These are phyloP conservation scores for Desmophyllum pertusum DNA, from an alignment of 92 coral and sea anemone genomes.

Conservation along the genomic window DNA sequence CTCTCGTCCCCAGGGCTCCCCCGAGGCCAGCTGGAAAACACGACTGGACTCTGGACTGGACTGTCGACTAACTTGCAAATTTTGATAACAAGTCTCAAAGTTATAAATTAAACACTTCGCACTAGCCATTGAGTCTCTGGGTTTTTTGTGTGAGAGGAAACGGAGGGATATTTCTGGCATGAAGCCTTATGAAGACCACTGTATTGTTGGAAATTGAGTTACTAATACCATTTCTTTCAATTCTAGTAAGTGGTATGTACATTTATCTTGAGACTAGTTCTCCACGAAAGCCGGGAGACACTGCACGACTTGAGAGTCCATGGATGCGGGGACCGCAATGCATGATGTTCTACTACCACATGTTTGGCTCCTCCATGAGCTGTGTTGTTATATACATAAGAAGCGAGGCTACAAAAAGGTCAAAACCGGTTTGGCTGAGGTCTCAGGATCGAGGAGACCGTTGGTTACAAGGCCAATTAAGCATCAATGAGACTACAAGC, in stretches of 20 bases:
- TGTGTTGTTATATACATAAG: slow-evolving; percentile 32
- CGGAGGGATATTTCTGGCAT: background rate
- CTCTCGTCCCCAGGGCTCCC: no score
- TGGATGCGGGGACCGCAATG: slow-evolving; percentile 57
- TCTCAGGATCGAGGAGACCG: slow-evolving; percentile 40
- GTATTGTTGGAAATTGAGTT: background rate
- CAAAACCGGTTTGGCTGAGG: slow-evolving; percentile 49
- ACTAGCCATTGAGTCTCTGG: no score
- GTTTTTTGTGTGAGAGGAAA: no score
- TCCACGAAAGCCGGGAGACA: slow-evolving; percentile 36
- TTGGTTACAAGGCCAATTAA: slow-evolving; percentile 45
- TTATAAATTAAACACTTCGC: no score
- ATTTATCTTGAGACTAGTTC: slow-evolving; percentile 45
- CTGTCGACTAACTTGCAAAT: no score
- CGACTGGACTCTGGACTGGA: no score
- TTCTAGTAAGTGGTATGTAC: slow-evolving; percentile 41
- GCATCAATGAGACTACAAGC: slow-evolving; percentile 35
- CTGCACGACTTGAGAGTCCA: slow-evolving; percentile 52
- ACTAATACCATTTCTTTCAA: background rate
- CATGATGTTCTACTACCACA: slow-evolving; percentile 63
- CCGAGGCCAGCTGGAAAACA: no score
- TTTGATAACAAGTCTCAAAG: no score
- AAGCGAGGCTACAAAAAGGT: background rate
- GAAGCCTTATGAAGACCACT: background rate
- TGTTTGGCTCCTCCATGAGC: slow-evolving; percentile 58